Conservation (phyloP, 2,888 invertebrate species). For the Archaeoteleia sp. region DNA sequence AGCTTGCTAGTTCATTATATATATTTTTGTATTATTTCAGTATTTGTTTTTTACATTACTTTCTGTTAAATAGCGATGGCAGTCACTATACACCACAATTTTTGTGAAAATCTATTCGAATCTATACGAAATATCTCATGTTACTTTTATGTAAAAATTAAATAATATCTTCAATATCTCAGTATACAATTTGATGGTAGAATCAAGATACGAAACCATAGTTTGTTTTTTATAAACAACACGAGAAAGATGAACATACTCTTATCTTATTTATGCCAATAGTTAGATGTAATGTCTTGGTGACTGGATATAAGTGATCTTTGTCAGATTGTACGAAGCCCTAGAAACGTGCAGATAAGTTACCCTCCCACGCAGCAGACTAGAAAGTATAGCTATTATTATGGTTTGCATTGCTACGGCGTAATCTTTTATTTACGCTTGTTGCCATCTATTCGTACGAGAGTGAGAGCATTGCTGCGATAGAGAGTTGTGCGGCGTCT, state of each 20-base stretch:
- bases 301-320: conserved; percentile 16
- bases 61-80: too few relatives aligned
- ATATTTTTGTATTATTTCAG: too few relatives aligned
- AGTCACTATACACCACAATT: too few relatives aligned
- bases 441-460: conserved; percentile 50
- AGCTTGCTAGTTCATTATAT: too few relatives aligned
- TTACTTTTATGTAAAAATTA: too few relatives aligned
- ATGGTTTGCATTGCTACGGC: conserved; percentile 41
- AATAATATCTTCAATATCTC: too few relatives aligned
- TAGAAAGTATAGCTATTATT: conserved; percentile 44
- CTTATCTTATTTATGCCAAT: conserved; percentile 20
- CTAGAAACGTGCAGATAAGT: conserved; percentile 26
- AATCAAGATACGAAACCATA: neutral
- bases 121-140: too few relatives aligned
- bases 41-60: too few relatives aligned
- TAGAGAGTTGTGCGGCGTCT: conserved; percentile 55
- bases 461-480: conserved; percentile 46
- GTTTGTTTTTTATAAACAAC: neutral
- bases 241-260: conserved; percentile 1
- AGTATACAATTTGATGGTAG: too few relatives aligned
- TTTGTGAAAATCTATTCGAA: too few relatives aligned
- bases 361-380: conserved; percentile 24
- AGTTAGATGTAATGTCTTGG: conserved; percentile 3
- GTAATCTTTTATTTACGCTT: conserved; percentile 52
- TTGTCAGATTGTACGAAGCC: conserved; percentile 28